phyloP scores from a whole-genome alignment of 2,113 vertebrate species.

The Spheniscus mendiculus region DNA sequence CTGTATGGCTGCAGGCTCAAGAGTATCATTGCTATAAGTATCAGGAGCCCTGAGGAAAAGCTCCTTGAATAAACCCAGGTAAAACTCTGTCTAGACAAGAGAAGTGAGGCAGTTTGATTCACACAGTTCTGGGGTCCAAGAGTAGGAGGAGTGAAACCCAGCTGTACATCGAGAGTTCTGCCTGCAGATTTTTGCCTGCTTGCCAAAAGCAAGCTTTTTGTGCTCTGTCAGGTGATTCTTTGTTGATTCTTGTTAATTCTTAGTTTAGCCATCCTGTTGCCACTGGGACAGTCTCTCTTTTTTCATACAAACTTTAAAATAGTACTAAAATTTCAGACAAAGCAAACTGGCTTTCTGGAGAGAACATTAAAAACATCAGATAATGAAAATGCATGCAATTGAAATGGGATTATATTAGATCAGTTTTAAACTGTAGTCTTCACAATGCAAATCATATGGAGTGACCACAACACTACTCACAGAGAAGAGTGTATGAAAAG shows the following conservation, averaged over 20 bases:
- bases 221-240: not conserved
- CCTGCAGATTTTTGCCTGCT: not conserved
- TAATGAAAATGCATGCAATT: not conserved
- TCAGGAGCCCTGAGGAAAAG: constrained; percentile 10
- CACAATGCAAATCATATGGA: not conserved
- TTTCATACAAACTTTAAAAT: not conserved
- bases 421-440: not conserved
- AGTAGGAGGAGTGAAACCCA: not conserved
- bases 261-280: not conserved
- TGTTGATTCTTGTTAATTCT: not conserved
- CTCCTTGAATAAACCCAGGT: not conserved
- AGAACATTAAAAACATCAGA: not conserved
- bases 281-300: not conserved
- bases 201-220: not conserved
- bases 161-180: not conserved
- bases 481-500: not conserved
- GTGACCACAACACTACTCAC: not conserved
- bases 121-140: not conserved
- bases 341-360: not conserved
- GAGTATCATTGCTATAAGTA: not conserved
- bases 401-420: not conserved
- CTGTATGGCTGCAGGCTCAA: not conserved
- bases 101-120: not conserved
- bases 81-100: not conserved
- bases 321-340: not conserved